These are phyloP conservation scores for Brenthis daphne DNA, from an alignment of 2,888 invertebrate genomes.

Conservation along the genomic window DNA sequence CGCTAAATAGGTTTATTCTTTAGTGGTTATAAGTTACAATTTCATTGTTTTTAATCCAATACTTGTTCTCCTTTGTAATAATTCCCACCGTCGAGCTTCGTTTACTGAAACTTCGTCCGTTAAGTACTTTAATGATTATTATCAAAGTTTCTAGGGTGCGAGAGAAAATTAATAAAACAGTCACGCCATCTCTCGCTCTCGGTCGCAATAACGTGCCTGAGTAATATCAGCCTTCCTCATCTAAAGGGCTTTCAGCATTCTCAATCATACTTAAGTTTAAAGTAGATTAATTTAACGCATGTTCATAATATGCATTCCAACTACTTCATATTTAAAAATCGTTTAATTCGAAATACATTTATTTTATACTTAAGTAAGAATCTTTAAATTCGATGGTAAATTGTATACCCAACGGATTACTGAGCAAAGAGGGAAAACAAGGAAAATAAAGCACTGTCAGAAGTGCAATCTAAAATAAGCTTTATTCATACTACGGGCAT, in stretches of 20 bases:
- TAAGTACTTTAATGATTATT: conserved; percentile 56
- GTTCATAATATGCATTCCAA: conserved; percentile 13
- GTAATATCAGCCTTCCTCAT: conserved; percentile 50
- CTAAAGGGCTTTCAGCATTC: conserved; percentile 42
- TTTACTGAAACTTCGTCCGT: conserved; percentile 48
- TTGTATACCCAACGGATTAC: conserved; percentile 3
- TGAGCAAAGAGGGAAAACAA: conserved; percentile 12
- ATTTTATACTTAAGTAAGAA: background rate
- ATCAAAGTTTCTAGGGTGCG: conserved; percentile 47
- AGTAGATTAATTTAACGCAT: conserved; percentile 33
- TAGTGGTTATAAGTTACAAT: background rate
- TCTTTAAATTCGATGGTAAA: background rate
- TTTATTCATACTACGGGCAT: conserved; percentile 26
- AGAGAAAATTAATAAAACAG: conserved; percentile 57
- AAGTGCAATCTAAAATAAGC: conserved; percentile 27
- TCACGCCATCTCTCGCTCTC: conserved; percentile 51
- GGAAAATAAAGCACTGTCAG: conserved; percentile 19
- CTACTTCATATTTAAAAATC: background rate
- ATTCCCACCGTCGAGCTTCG: conserved; percentile 22
- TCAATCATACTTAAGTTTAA: conserved; percentile 29
- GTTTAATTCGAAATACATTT: background rate
- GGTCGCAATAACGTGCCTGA: conserved; percentile 44
- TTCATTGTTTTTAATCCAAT: background rate
- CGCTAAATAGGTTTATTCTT: background rate
- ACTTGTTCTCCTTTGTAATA: background rate